These are phyloP conservation scores for Ectemnius cavifrons DNA, from an alignment of 2,888 invertebrate species.

Conservation along the genomic window DNA sequence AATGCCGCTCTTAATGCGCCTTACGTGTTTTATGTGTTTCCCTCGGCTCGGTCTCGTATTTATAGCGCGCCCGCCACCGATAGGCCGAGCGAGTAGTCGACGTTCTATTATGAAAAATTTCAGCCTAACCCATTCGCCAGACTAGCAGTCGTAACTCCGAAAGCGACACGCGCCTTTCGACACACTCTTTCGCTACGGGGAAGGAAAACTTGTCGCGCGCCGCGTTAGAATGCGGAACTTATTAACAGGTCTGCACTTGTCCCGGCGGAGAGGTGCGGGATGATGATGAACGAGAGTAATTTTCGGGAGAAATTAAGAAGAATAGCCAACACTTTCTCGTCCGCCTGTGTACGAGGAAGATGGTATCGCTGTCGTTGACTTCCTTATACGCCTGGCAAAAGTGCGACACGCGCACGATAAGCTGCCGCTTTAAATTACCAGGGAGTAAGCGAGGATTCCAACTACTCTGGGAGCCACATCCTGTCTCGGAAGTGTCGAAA, in stretches of 20 bases:
- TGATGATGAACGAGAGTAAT: conserved; percentile 8
- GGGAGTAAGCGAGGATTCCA: conserved; percentile 16
- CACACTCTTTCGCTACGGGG: too few relatives aligned
- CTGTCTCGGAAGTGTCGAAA: conserved; percentile 40
- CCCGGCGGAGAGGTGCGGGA: too few relatives aligned
- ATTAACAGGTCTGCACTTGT: too few relatives aligned
- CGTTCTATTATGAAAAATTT: conserved; percentile 41
- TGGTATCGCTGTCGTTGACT: conserved; percentile 43
- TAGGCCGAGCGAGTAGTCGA: background rate
- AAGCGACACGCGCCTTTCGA: too few relatives aligned
- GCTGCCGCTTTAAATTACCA: conserved; percentile 47
- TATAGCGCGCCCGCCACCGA: conserved; percentile 40
- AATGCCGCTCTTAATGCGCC: conserved; percentile 60
- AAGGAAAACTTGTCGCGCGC: too few relatives aligned
- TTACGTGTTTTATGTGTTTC: conserved; percentile 64
- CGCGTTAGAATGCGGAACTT: too few relatives aligned
- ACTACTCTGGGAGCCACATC: conserved; percentile 41
- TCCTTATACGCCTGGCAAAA: conserved; percentile 46
- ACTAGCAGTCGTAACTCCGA: background rate
- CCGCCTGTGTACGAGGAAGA: conserved; percentile 38
- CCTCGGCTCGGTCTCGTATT: conserved; percentile 56
- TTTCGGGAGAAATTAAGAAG: conserved; percentile 15
- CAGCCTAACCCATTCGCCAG: background rate
- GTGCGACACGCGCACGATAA: conserved; percentile 38
- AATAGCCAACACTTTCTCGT: conserved; percentile 41